These are phyloP conservation scores for Rotaria socialis DNA, from an alignment of 2,888 invertebrate genomes.

Conservation along the genomic window DNA sequence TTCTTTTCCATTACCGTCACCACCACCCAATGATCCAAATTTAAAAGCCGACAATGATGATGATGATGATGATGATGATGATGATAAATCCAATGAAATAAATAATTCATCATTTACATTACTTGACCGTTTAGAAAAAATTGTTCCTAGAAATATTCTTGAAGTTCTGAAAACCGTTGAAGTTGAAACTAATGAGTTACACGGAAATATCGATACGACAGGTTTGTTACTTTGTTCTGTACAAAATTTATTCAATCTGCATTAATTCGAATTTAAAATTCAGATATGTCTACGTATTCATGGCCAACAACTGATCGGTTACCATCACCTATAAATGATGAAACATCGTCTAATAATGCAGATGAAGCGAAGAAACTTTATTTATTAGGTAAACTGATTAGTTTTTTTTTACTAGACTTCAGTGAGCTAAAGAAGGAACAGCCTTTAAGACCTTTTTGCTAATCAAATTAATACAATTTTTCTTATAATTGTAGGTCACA, in stretches of 20 bases:
- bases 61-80: neutral
- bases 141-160: conserved; percentile 4
- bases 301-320: neutral
- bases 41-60: neutral
- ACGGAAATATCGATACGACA: neutral
- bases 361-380: conserved; percentile 12
- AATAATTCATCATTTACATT: neutral
- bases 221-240: neutral
- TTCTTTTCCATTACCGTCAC: neutral
- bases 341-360: neutral
- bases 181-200: neutral
- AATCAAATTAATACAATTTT: too few species aligned
- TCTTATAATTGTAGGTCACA: too few species aligned
- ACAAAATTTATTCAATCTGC: too few species aligned
- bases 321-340: neutral
- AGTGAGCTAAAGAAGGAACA: too few species aligned
- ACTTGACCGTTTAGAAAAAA: neutral
- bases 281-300: neutral
- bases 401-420: too few species aligned
- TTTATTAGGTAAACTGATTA: neutral
- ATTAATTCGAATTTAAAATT: too few species aligned
- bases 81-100: neutral
- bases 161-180: neutral
- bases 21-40: neutral
- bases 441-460: too few species aligned